These are phyloP conservation scores for Cavia aperea DNA, from an alignment of 2,113 vertebrate genomes.

Conservation along the genomic window DNA sequence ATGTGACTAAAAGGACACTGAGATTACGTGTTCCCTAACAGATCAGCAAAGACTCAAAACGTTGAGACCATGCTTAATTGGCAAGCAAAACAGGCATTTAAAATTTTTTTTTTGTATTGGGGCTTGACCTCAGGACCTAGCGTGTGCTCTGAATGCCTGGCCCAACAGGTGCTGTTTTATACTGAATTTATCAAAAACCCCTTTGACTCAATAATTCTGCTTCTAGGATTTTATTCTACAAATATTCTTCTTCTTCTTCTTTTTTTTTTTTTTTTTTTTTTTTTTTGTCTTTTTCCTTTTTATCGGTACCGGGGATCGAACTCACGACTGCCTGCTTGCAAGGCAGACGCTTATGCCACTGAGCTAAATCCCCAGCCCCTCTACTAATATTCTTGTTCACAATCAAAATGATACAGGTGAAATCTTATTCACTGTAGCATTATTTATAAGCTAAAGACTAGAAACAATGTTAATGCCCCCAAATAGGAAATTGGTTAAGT, in stretches of 20 bases:
- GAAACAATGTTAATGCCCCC: neutral
- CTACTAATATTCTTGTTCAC: neutral
- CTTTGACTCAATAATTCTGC: neutral
- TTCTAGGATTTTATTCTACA: neutral
- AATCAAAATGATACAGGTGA: neutral
- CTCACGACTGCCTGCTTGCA: too few species aligned
- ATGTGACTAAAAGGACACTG: neutral
- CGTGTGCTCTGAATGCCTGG: too few species aligned
- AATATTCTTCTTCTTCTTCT: neutral
- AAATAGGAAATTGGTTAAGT: neutral
- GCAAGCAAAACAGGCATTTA: neutral
- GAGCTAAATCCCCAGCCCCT: too few species aligned
- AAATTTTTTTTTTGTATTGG: too few species aligned
- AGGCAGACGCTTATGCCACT: too few species aligned
- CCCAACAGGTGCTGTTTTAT: neutral
- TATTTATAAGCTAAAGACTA: neutral
- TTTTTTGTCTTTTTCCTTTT: too few species aligned
- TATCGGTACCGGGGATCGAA: too few species aligned
- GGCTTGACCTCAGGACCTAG: too few species aligned
- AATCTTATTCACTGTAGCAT: neutral
- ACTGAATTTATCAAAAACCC: neutral
- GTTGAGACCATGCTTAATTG: neutral
- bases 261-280: too few species aligned
- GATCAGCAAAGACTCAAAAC: neutral
- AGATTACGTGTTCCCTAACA: neutral